Conservation (phyloP, 2,888 invertebrate species). For the Microdon myrmicae region DNA sequence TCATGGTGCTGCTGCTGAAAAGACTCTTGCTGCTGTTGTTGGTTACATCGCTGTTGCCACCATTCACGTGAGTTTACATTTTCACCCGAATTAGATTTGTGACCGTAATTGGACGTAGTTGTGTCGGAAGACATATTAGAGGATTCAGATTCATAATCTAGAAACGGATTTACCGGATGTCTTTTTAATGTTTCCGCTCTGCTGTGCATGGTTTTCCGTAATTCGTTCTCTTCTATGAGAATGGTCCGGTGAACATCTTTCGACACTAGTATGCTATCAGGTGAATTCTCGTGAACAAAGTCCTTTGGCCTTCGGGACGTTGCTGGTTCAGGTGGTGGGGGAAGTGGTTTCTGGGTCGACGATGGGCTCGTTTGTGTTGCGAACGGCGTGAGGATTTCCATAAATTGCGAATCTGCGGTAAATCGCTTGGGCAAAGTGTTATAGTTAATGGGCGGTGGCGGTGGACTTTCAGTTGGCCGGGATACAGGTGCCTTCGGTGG, state of each 20-base stretch:
- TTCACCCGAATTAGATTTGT: conserved; percentile 40
- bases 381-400: conserved; percentile 62
- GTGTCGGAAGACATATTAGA: conserved; percentile 50
- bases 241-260: conserved; percentile 65
- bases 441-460: conserved; percentile 65
- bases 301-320: conserved; percentile 60
- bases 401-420: conserved; percentile 57
- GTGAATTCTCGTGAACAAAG: conserved; percentile 64
- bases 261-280: conserved; percentile 64
- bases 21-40: conserved; percentile 44
- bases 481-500: conserved; percentile 26
- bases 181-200: conserved; percentile 52
- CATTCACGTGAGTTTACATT: conserved; percentile 37
- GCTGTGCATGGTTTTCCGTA: conserved; percentile 62
- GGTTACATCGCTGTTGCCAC: conserved; percentile 48
- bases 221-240: conserved; percentile 64
- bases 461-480: conserved; percentile 65
- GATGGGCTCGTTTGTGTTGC: conserved; percentile 51
- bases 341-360: conserved; percentile 43
- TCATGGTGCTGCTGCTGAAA: conserved; percentile 37
- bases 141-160: conserved; percentile 57
- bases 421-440: conserved; percentile 60
- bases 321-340: conserved; percentile 55
- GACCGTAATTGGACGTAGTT: conserved; percentile 47
- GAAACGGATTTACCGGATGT: conserved; percentile 65